Conservation (phyloP, 2,888 invertebrate genomes). For the Nebria brevicollis region DNA sequence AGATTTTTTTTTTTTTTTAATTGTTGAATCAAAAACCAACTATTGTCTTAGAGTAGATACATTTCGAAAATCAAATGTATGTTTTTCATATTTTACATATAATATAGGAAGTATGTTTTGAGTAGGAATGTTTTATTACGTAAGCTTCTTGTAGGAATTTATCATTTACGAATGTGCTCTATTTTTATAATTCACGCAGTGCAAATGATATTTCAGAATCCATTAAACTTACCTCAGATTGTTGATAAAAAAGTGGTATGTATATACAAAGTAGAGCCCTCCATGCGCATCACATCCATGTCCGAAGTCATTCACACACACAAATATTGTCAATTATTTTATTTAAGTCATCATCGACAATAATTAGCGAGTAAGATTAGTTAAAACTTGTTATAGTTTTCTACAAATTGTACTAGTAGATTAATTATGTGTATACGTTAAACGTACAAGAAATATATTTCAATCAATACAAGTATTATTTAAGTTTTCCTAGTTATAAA, state of each 20-base stretch:
- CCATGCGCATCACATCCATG: neutral
- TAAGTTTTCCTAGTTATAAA: conserved; percentile 4
- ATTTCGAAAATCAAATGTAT: neutral
- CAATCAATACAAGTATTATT: neutral
- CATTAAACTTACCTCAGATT: neutral
- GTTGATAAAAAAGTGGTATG: neutral
- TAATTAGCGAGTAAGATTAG: conserved; percentile 15
- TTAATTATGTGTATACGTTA: neutral
- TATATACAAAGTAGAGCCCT: neutral
- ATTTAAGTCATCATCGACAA: conserved; percentile 4
- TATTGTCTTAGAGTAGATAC: too few species aligned
- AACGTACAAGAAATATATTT: conserved; percentile 2
- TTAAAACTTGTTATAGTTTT: conserved; percentile 9
- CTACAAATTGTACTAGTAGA: neutral
- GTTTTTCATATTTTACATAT: neutral
- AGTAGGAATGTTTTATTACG: neutral
- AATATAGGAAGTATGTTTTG: neutral
- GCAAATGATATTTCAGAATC: neutral
- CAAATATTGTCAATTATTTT: neutral
- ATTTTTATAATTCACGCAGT: neutral
- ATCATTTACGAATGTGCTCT: neutral
- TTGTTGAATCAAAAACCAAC: too few species aligned
- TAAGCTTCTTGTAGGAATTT: neutral
- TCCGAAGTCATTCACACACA: neutral
- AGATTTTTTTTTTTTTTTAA: neutral